Base-by-base conservation (phyloP, 2,888 invertebrate genomes). In the Tetragonula carbonaria region DNA sequence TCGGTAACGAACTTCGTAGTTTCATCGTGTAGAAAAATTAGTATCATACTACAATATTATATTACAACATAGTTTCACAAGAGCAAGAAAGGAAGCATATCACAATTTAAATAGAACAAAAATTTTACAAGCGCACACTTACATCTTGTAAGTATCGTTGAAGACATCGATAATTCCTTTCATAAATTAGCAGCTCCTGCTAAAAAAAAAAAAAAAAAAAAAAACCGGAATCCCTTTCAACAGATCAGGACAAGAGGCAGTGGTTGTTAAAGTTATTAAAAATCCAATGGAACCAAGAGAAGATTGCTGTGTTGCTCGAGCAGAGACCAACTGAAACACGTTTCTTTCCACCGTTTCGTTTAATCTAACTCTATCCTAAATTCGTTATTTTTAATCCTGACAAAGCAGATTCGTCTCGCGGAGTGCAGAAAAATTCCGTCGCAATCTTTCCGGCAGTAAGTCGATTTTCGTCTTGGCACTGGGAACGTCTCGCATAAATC, bases 401-500 rank as follows among this genome's bases (percentile, higher is more conserved):
- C 21, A 38, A 23, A 23, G 2, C 4, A 14, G 50, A 59, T 57
- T 71, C 33, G 21, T 38, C n/a, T 51, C 21, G 2, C 16, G 16
- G 6, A 8, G 28, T 50, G 23, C 16, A n/a, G n/a, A 14, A 21
- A 28, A 80, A 65, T 65, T 51, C n/a, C 38, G 13, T 38, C 13
- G 77, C 51, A 51, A 71, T 77, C 57, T 77, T 50, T 71, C 57
- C 11, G 5, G 28, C 53, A 16, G 21, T 51, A 51, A 76, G 65
- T 51, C 57, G n/a, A 70, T 71, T 65, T 51, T 28, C 66, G 8
- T 38, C 51, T 28, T 21, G 23, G 0, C 51, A 45, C 18, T 0
- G 23, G 0, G 11, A 33, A 71, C 53, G 21, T 28, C 53, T 11
- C 50, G n/a, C 62, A 23, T 68, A 81, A 81, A 81, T 78, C 62